Conservation (phyloP, 2,888 invertebrate genomes). For the Drosophila acutilabella region DNA sequence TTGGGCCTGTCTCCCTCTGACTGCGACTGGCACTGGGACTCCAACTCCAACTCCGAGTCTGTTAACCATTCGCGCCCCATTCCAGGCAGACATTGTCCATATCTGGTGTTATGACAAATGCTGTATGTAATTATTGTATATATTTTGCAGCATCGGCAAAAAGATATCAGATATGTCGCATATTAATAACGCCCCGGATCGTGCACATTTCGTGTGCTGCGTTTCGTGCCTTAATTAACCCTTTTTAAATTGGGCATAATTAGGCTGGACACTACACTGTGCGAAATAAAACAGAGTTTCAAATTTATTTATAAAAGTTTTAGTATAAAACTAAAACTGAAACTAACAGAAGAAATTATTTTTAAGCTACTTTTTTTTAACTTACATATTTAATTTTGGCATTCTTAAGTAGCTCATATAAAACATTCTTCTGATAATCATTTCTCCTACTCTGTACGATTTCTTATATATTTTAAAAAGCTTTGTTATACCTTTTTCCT, state of each 20-base stretch:
- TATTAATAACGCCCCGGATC: slow-evolving; percentile 80
- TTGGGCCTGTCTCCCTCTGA: slow-evolving; percentile 30
- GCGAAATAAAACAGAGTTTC: not conserved
- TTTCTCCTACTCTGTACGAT: too few relatives aligned
- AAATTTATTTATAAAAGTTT: not conserved
- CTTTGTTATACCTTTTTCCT: too few relatives aligned
- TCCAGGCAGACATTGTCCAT: slow-evolving; percentile 61
- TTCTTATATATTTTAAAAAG: too few relatives aligned
- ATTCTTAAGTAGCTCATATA: too few relatives aligned
- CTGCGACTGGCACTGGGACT: too few relatives aligned
- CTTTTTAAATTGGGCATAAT: slow-evolving; percentile 83
- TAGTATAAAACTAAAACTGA: not conserved
- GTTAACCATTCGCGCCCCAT: slow-evolving; percentile 68
- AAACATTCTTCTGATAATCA: too few relatives aligned
- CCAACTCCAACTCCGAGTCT: slow-evolving; percentile 26
- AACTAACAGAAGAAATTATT: too few relatives aligned
- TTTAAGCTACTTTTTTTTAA: too few relatives aligned
- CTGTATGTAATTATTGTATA: slow-evolving; percentile 79
- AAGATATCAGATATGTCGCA: slow-evolving; percentile 80
- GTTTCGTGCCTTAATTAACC: slow-evolving; percentile 83
- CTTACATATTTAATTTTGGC: too few relatives aligned
- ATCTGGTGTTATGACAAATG: slow-evolving; percentile 82
- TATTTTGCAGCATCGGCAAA: slow-evolving; percentile 64
- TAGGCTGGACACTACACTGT: slow-evolving; percentile 64
- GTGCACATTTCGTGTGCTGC: slow-evolving; percentile 70